phyloP scores from a whole-genome alignment of 2,888 invertebrate genomes.

The Cataglyphis albicans region DNA sequence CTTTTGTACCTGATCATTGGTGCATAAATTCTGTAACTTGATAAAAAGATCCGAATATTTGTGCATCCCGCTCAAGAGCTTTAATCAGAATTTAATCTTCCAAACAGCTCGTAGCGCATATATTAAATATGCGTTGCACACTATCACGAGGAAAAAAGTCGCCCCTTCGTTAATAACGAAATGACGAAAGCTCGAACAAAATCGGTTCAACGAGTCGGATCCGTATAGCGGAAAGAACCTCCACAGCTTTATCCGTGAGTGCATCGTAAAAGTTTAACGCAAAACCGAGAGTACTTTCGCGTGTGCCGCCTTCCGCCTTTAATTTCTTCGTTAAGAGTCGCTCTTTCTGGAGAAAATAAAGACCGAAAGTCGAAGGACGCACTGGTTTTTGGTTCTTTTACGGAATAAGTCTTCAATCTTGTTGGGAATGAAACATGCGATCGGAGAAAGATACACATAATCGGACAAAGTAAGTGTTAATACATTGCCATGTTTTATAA shows the following conservation, averaged over 20 bases:
- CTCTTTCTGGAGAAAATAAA: slow-evolving; percentile 47
- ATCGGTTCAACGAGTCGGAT: slow-evolving; percentile 58
- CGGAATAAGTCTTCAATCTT: neutral
- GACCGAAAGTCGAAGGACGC: slow-evolving; percentile 46
- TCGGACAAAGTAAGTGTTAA: neutral
- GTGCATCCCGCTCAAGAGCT: neutral
- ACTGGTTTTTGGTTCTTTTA: neutral
- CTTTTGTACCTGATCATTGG: neutral
- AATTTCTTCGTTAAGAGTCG: slow-evolving; percentile 66
- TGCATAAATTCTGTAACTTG: neutral
- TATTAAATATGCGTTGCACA: slow-evolving; percentile 28
- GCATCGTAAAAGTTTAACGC: slow-evolving; percentile 69
- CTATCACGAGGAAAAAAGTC: slow-evolving; percentile 11
- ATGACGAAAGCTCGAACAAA: slow-evolving; percentile 51
- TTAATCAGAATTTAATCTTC: slow-evolving; percentile 6
- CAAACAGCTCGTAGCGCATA: slow-evolving; percentile 7
- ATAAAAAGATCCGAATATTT: slow-evolving; percentile 1
- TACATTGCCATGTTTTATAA: neutral
- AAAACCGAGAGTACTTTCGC: slow-evolving; percentile 60
- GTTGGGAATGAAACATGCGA: neutral
- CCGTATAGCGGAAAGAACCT: slow-evolving; percentile 37
- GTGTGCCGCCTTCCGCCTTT: slow-evolving; percentile 48
- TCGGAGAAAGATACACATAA: neutral
- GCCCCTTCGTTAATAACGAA: slow-evolving; percentile 42
- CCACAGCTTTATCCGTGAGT: slow-evolving; percentile 55